Conservation (phyloP, 2,113 vertebrate genomes). For the Pygathrix nemaeus region DNA sequence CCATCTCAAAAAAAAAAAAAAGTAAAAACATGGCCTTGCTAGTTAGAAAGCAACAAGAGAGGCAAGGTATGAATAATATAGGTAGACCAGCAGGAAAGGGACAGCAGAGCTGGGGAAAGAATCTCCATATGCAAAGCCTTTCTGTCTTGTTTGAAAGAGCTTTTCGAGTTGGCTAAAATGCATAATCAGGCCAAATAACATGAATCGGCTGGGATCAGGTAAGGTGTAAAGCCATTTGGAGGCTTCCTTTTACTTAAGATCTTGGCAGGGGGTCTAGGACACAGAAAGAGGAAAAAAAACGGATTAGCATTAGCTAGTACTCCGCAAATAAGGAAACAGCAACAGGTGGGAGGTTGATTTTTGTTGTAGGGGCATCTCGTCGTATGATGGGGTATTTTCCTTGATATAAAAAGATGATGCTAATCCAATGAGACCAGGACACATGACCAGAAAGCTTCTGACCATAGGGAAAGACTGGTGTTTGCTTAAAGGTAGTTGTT, state of each 20-base stretch:
- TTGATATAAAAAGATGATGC: not conserved
- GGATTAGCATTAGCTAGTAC: not conserved
- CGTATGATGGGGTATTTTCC: not conserved
- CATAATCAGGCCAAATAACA: not conserved
- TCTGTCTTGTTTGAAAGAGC: not conserved
- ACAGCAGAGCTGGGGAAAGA: not conserved
- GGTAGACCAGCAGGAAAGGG: not conserved
- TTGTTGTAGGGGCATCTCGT: not conserved
- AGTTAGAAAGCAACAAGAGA: not conserved
- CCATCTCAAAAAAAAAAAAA: not conserved
- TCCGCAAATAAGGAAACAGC: not conserved
- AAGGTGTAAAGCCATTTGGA: not conserved
- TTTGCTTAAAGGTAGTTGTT: not conserved
- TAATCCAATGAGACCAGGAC: not conserved
- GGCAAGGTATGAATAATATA: not conserved
- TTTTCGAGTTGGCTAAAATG: not conserved
- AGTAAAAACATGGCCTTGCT: not conserved
- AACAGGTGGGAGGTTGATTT: not conserved
- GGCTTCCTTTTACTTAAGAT: not conserved
- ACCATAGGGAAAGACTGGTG: not conserved
- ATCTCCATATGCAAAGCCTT: not conserved
- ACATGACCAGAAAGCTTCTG: not conserved
- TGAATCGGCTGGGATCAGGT: not conserved
- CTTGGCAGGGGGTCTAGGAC: no score
- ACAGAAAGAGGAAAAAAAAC: not conserved